Conservation (phyloP, 2,113 vertebrate species). For the Eubucco bourcierii region DNA sequence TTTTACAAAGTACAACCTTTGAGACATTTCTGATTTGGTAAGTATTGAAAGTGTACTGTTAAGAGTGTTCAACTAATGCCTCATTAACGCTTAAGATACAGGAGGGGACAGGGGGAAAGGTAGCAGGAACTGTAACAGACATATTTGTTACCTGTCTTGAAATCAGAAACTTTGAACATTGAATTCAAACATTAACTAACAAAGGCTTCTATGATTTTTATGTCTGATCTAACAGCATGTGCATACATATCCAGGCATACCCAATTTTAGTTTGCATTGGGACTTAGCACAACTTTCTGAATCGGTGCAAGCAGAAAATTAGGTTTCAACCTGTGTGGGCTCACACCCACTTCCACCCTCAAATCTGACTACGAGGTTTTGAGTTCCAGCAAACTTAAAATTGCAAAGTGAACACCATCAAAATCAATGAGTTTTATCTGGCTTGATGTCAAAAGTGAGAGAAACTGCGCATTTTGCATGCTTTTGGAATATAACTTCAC, state of each 20-base stretch:
- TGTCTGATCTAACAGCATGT: not conserved
- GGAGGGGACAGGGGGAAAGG: not conserved
- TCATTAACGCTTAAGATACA: not conserved
- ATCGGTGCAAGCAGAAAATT: not conserved
- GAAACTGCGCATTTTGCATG: constrained; percentile 13
- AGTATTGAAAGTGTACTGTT: constrained; percentile 18
- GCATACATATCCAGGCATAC: not conserved
- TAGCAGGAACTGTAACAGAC: not conserved
- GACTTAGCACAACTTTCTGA: not conserved
- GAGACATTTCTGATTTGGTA: constrained; percentile 52
- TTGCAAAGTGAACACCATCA: constrained; percentile 24
- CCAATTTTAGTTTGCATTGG: not conserved
- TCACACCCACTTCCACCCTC: constrained; percentile 40
- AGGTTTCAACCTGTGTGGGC: constrained; percentile 52
- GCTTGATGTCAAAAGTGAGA: constrained; percentile 32
- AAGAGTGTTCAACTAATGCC: constrained; percentile 1
- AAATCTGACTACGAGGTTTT: constrained; percentile 47
- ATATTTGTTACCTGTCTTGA: not conserved
- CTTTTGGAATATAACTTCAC: constrained; percentile 19
- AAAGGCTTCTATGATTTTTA: not conserved
- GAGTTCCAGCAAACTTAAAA: constrained; percentile 35
- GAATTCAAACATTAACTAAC: not conserved
- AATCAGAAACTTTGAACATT: not conserved
- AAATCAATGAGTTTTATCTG: constrained; percentile 49
- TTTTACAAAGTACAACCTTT: constrained; percentile 64